A percentile compares a stretch with the other conserved stretches of the same genome.
Evolutionary conservation across 2,888 invertebrate genomes (phyloP).

Genomic region (Nowickia ferox): DNA sequence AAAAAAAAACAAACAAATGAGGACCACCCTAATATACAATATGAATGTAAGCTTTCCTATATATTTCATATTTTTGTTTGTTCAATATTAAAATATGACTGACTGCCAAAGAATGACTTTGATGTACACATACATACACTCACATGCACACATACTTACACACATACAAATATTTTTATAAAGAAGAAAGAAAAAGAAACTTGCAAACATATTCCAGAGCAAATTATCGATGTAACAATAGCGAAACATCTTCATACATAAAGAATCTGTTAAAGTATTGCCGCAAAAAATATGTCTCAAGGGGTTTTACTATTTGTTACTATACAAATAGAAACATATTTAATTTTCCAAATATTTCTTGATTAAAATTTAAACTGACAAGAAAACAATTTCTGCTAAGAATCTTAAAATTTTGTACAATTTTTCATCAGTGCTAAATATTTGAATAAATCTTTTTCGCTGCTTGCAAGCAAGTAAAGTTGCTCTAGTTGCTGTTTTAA

Average conservation of each 20-base stretch:
- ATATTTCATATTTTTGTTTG: not conserved
- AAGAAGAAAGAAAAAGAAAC: not conserved
- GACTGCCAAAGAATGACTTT: conserved; percentile 20
- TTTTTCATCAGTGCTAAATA: not conserved
- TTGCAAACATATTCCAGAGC: not conserved
- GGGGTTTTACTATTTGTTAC: conserved; percentile 17
- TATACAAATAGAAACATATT: not conserved
- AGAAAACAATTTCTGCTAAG: not conserved
- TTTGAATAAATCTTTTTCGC: conserved; percentile 6
- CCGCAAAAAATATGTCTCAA: conserved; percentile 40
- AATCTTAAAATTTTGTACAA: not conserved
- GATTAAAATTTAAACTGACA: conserved; percentile 9
- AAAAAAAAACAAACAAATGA: not conserved
- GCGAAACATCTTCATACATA: not conserved
- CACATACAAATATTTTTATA: not conserved
- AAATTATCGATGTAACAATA: conserved; percentile 37
- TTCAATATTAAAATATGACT: conserved; percentile 7
- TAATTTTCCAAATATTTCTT: conserved; percentile 22
- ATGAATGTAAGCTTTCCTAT: too few species aligned
- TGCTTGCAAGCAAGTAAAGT: not conserved
- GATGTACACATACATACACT: not conserved
- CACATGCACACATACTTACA: too few species aligned
- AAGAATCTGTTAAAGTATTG: conserved; percentile 1
- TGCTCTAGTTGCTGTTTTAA: not conserved
- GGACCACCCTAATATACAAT: not conserved